Evolutionary conservation across 2,797 vertebrate genomes (phyloP).

Genomic region (Distichodus sexfasciatus): DNA sequence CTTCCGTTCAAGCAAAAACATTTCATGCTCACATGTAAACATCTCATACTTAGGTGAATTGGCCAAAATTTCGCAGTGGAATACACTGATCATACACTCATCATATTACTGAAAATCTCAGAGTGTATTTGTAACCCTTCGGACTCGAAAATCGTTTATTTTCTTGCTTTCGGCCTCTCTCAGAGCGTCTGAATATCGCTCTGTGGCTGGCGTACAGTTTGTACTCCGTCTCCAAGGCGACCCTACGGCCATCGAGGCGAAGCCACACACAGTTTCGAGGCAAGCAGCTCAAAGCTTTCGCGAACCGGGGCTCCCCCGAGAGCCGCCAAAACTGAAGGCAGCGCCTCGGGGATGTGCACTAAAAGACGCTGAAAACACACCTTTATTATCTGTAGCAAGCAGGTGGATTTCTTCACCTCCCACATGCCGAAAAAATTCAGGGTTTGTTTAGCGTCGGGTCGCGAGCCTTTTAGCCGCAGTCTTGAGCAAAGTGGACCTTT

Average conservation of each 20-base stretch:
- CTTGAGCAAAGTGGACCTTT: not conserved
- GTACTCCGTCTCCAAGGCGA: constrained; percentile 54
- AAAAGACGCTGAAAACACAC: not conserved
- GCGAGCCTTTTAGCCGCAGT: not conserved
- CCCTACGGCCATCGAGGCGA: constrained; percentile 43
- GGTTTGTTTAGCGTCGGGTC: not conserved
- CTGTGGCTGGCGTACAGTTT: constrained; percentile 36
- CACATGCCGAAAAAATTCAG: not conserved
- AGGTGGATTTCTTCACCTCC: not conserved
- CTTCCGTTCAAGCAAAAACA: no score
- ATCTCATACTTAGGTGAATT: no score
- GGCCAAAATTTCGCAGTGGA: no score
- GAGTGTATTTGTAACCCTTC: constrained; percentile 1
- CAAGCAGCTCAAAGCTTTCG: constrained; percentile 31
- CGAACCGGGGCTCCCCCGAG: not conserved
- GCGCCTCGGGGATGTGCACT: constrained; percentile 3
- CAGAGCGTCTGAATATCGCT: constrained; percentile 36
- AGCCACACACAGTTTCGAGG: constrained; percentile 34
- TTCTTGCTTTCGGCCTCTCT: constrained; percentile 2
- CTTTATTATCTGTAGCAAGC: not conserved
- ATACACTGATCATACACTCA: no score
- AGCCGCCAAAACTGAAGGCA: constrained; percentile 9
- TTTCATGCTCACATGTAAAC: no score
- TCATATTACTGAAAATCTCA: no score
- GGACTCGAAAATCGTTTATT: constrained; percentile 16